Conservation (phyloP, 2,113 vertebrate genomes). For the Gracilinanus agilis region DNA sequence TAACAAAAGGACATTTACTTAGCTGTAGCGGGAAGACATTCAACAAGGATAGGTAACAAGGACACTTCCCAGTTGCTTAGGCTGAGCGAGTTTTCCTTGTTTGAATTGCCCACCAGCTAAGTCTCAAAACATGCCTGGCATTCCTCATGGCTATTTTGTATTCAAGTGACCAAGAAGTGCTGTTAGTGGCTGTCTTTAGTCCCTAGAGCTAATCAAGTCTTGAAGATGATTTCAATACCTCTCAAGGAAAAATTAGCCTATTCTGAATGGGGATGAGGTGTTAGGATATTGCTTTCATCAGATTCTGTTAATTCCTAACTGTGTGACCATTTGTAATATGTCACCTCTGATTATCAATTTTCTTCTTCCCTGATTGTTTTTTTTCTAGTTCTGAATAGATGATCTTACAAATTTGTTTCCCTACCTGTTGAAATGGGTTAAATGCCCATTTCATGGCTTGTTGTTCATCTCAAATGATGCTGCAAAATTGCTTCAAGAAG, state of each 20-base stretch:
- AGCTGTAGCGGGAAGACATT: not conserved
- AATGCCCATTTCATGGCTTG: not conserved
- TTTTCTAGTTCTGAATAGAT: not conserved
- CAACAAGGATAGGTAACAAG: not conserved
- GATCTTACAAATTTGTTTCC: not conserved
- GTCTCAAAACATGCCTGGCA: not conserved
- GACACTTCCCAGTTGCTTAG: not conserved
- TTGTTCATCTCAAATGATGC: not conserved
- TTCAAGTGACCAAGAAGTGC: not conserved
- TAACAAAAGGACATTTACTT: not conserved
- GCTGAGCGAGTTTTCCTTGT: not conserved
- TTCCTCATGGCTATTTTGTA: not conserved
- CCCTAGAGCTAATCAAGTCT: not conserved
- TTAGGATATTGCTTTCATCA: not conserved
- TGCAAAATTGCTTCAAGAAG: too few species aligned
- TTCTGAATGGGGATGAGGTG: not conserved
- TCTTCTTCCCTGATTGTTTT: not conserved
- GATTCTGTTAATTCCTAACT: not conserved
- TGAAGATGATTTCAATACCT: not conserved
- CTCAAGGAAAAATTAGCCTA: not conserved
- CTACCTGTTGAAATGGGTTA: too few species aligned
- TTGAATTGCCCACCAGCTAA: not conserved
- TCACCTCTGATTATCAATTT: not conserved
- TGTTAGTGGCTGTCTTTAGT: not conserved
- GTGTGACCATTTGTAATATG: not conserved